Conservation (phyloP, 2,888 invertebrate species). For the Drosophila mayaguana region DNA sequence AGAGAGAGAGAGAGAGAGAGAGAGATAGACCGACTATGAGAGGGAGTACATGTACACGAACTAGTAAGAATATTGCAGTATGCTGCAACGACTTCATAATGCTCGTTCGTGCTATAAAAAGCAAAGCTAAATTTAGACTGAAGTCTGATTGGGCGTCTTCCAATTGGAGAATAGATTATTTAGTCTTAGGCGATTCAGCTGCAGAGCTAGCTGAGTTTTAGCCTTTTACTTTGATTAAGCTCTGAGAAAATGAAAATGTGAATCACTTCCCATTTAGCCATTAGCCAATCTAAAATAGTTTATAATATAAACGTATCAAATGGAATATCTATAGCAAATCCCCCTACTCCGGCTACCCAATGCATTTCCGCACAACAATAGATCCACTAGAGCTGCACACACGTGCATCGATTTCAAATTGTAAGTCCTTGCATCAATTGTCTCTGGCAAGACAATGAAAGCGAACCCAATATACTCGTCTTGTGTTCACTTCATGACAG, state of each 20-base stretch:
- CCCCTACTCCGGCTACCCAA: not conserved
- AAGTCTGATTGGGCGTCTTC: too few relatives aligned
- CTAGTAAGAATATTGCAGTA: not conserved
- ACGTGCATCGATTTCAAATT: slow-evolving; percentile 6
- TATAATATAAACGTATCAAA: not conserved
- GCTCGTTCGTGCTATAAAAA: not conserved
- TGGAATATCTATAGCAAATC: not conserved
- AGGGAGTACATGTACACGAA: not conserved
- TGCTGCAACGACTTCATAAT: not conserved
- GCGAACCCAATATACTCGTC: slow-evolving; percentile 1
- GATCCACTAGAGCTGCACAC: not conserved
- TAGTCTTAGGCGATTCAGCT: not conserved
- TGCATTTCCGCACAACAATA: not conserved
- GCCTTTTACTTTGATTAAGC: too few relatives aligned
- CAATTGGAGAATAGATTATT: not conserved
- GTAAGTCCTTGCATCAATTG: not conserved
- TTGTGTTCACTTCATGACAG: not conserved
- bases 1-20: not conserved
- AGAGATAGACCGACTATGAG: not conserved
- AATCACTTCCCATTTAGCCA: not conserved
- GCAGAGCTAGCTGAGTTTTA: not conserved
- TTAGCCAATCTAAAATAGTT: not conserved
- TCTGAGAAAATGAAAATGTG: not conserved
- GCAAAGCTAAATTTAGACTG: too few relatives aligned
- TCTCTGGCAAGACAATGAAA: not conserved